Percentiles rank a stretch among this genome's conserved stretches.
Conservation (phyloP, 2,888 invertebrate genomes). For the Pristionchus mayeri region DNA sequence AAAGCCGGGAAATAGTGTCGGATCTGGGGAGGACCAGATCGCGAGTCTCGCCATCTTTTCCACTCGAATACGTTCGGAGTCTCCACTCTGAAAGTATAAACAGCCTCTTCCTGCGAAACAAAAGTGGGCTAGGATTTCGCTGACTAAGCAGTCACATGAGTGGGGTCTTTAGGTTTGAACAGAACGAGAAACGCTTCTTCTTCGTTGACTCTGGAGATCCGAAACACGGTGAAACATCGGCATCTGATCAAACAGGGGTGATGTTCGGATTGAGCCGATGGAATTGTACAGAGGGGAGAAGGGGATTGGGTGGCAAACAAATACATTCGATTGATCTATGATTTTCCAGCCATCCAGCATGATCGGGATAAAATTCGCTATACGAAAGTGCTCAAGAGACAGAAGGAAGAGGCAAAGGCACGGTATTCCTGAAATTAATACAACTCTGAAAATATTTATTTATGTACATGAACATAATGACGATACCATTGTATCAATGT, state of each 20-base stretch:
- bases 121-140: not conserved
- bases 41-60: not conserved
- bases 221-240: conserved; percentile 29
- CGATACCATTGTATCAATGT: too few relatives aligned
- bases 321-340: conserved; percentile 5
- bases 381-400: conserved; percentile 65
- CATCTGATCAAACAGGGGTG: conserved; percentile 17
- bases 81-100: conserved; percentile 1
- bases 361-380: conserved; percentile 70
- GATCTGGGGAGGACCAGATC: not conserved
- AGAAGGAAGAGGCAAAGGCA: conserved; percentile 62
- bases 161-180: not conserved
- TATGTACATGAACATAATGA: too few relatives aligned
- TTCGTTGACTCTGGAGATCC: not conserved
- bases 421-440: not conserved
- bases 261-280: conserved; percentile 3
- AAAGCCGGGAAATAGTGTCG: not conserved
- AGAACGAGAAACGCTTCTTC: conserved; percentile 6
- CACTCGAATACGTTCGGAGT: conserved; percentile 16
- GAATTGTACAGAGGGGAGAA: not conserved
- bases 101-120: not conserved
- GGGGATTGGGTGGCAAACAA: not conserved
- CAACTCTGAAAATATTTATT: too few relatives aligned
- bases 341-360: conserved; percentile 69
- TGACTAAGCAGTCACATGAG: not conserved